These are phyloP conservation scores for Phataginus tricuspis DNA, from an alignment of 2,797 vertebrate genomes.

Conservation along the genomic window DNA sequence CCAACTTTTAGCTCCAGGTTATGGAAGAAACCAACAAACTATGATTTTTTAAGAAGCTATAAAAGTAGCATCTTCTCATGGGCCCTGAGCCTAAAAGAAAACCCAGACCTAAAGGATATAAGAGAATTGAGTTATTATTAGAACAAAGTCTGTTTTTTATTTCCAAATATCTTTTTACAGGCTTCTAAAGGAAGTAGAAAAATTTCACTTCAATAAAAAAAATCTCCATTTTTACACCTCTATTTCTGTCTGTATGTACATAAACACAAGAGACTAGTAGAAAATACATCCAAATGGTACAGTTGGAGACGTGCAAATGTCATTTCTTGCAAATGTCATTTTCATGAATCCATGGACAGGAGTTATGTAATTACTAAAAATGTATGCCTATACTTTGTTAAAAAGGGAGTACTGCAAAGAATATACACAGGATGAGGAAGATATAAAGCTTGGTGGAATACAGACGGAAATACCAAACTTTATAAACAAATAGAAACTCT, in stretches of 20 bases:
- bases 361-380: not conserved
- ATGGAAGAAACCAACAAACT: not conserved
- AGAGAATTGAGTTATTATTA: not conserved
- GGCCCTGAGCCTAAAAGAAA: not conserved
- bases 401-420: not conserved
- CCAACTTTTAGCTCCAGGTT: not conserved
- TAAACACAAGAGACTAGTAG: too few species aligned
- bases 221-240: too few species aligned
- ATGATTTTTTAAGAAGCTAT: not conserved
- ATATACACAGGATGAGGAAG: not conserved
- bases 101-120: not conserved
- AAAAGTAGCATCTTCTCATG: not conserved
- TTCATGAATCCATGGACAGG: not conserved
- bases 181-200: not conserved
- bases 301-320: not conserved
- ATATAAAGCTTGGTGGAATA: not conserved
- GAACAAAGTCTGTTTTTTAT: not conserved
- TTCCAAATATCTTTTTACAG: not conserved
- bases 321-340: not conserved
- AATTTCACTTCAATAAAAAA: not conserved
- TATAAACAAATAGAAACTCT: not conserved
- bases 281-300: too few species aligned
- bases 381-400: not conserved
- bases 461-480: not conserved
- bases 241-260: too few species aligned